These are phyloP conservation scores for Harpalus rubripes DNA, from an alignment of 2,888 invertebrate genomes.

Conservation along the genomic window DNA sequence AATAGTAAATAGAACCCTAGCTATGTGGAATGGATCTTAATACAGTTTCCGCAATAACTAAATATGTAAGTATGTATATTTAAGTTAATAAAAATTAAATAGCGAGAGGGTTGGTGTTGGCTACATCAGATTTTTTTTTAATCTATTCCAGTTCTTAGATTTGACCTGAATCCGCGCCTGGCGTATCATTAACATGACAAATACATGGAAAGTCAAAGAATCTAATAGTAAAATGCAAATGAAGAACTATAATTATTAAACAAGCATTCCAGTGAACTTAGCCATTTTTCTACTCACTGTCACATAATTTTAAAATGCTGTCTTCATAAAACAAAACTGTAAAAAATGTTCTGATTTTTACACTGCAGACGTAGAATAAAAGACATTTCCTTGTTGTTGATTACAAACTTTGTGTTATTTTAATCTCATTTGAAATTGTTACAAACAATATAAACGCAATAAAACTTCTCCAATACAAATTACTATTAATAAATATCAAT, in stretches of 20 bases:
- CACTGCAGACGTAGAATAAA: not conserved
- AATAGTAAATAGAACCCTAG: no score
- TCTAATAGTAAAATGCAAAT: constrained; percentile 52
- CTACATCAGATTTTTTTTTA: no score
- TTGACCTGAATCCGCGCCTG: constrained; percentile 5
- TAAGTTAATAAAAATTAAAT: no score
- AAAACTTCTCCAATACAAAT: constrained; percentile 26
- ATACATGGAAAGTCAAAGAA: constrained; percentile 29
- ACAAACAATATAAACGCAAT: constrained; percentile 28
- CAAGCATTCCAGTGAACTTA: constrained; percentile 40
- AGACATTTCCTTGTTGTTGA: not conserved
- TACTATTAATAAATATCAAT: constrained; percentile 53
- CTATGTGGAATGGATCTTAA: no score
- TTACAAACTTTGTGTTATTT: not conserved
- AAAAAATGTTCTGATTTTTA: constrained; percentile 21
- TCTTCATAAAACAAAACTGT: constrained; percentile 28
- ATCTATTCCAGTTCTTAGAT: not conserved
- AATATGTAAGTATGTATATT: no score
- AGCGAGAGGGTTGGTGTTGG: no score
- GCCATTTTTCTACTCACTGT: constrained; percentile 28
- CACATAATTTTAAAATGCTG: constrained; percentile 13
- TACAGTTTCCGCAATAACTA: no score
- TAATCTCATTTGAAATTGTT: not conserved
- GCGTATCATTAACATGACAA: constrained; percentile 37
- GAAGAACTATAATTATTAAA: constrained; percentile 48